Evolutionary conservation across 35 echinoderm and acorn worm genomes (phyloP).

Genomic region (Ophiothrix spiculata): DNA sequence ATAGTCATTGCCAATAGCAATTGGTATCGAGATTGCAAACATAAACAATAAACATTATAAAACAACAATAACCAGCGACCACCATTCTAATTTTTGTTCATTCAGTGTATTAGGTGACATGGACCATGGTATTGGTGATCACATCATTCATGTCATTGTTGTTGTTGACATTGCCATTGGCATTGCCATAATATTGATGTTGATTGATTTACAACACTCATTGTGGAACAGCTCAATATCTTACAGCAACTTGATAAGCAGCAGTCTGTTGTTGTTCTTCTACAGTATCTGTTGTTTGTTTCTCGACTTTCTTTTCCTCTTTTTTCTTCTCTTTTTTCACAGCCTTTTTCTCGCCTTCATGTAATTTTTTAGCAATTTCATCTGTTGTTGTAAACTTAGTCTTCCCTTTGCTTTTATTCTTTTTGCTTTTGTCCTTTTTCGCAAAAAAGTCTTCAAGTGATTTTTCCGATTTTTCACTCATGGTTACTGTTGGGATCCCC

Average conservation of each 20-base stretch:
- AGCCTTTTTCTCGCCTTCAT: constrained; percentile 51
- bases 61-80: too few relatives aligned
- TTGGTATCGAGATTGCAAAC: too few relatives aligned
- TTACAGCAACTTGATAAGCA: background rate
- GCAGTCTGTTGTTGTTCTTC: background rate
- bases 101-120: too few relatives aligned
- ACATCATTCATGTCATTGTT: too few relatives aligned
- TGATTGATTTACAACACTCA: too few relatives aligned
- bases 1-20: too few relatives aligned
- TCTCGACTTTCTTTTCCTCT: constrained; percentile 14
- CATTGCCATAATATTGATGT: too few relatives aligned
- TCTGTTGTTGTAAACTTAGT: constrained; percentile 67
- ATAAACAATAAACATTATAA: too few relatives aligned
- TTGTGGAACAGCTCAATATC: too few relatives aligned
- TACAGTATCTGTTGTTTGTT: background rate
- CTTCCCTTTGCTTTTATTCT: constrained; percentile 63
- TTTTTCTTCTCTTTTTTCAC: constrained; percentile 49
- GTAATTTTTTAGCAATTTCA: constrained; percentile 79
- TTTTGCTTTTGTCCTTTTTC: constrained; percentile 87
- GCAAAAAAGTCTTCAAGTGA: constrained; percentile 82
- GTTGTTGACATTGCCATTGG: too few relatives aligned
- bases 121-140: too few relatives aligned
- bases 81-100: too few relatives aligned
- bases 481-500: constrained; percentile 17
- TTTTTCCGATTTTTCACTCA: constrained; percentile 95